phyloP scores from a whole-genome alignment of 2,797 vertebrate genomes.

The Prionace glauca region DNA sequence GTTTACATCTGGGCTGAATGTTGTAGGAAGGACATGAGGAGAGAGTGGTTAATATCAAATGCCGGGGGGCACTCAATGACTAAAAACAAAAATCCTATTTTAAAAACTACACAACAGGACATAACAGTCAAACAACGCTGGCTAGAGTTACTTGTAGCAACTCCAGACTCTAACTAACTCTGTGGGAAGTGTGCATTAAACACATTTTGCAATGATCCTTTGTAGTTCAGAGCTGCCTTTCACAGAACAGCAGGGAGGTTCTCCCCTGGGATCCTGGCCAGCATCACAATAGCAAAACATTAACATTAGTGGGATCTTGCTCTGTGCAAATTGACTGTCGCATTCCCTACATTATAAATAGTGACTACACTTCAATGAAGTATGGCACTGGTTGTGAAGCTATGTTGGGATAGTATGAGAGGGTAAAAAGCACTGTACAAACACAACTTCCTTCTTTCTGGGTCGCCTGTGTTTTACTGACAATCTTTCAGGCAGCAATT shows the following conservation, averaged over 20 bases:
- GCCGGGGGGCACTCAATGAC: background rate
- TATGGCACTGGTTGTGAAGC: background rate
- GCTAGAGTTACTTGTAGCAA: background rate
- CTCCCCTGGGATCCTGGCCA: background rate
- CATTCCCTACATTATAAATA: background rate
- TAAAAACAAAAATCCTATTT: slow-evolving; percentile 1
- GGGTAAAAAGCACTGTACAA: background rate
- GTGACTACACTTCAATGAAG: background rate
- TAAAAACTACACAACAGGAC: background rate
- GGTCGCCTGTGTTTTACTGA: background rate
- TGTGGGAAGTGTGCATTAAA: background rate
- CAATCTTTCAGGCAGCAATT: background rate
- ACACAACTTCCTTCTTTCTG: background rate
- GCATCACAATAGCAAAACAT: background rate
- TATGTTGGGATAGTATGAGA: background rate
- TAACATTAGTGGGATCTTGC: background rate
- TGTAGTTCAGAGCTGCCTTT: background rate
- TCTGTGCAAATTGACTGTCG: background rate
- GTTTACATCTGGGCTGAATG: background rate
- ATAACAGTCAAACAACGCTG: background rate
- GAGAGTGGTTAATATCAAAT: background rate
- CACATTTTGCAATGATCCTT: background rate
- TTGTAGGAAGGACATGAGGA: background rate
- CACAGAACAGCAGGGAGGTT: background rate
- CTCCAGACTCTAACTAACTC: background rate